Evolutionary conservation across 2,888 invertebrate species (phyloP), one percentile per base, ranked within the genome.

Genomic region (Microplitis deprimator): DNA sequence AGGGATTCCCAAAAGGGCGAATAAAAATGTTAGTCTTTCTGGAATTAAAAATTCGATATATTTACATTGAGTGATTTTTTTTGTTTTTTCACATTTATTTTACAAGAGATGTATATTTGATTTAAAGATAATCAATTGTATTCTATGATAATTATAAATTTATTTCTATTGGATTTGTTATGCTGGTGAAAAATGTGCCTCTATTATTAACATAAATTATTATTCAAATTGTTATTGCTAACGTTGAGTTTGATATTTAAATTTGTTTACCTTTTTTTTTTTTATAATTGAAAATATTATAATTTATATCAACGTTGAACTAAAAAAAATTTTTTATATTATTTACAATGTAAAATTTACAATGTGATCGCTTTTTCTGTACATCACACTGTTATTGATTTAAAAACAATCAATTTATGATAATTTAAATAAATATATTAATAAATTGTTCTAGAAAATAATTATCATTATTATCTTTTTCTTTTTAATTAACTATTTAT

Each of bases 371-470:
- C 50, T 50, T 50, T 50, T 41, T 41, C 6, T 39, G 62, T 72
- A 62, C 71, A 38, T 71, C 61, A 61, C 1, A 61, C 60, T 13
- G 39, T 68, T 62, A 72, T 72, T 72, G 61, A 72, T 62, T 60
- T 60, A 62, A 29, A 39, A 72, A 61, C 16, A 62, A 72, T 39
- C 62, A 62, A 61, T 72, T 38, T 60, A 38, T 60, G 29, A 59
- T 38, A 6, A 62, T 40, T 72, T 8, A 62, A 62, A 68, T 41
- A 41, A 41, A 20, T 41, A 68, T 67, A 39, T 67, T 67, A 67
- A 67, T 39, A n/a, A n/a, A 67, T 50, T 50, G 50, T 50, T 50
- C 50, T 50, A 50, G 13, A 50, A 50, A 50, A 50, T 50, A 8
- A 50, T 50, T 50, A 10, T 50, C 13, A 6, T 50, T 50, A 4